Percentiles rank a stretch among this genome's conserved stretches.
Conservation (phyloP, 2,113 vertebrate genomes). For the Gymnarchus niloticus region DNA sequence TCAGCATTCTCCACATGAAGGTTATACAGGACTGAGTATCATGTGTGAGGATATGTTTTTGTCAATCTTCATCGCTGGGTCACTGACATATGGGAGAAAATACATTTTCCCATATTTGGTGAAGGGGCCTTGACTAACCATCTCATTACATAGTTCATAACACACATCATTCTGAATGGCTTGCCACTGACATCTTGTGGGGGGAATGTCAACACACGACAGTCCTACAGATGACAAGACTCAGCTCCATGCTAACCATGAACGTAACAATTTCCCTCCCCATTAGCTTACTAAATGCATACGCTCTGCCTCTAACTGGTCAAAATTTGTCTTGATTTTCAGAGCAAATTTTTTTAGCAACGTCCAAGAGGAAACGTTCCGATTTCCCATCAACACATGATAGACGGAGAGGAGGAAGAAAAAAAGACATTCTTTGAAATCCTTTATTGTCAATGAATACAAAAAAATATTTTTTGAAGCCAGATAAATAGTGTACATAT, state of each 20-base stretch:
- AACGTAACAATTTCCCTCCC: background rate
- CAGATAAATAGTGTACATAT: conserved; percentile 72
- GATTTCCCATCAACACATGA: background rate
- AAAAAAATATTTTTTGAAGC: conserved; percentile 76
- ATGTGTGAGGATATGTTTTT: background rate
- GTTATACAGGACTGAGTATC: background rate
- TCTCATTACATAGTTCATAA: conserved; percentile 27
- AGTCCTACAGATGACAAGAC: background rate
- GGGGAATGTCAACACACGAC: conserved; percentile 42
- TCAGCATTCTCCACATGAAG: background rate
- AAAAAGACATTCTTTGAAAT: conserved; percentile 55
- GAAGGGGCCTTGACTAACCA: conserved; percentile 36
- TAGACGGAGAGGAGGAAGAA: background rate
- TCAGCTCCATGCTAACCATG: background rate
- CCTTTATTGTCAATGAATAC: conserved; percentile 74
- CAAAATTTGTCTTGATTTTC: background rate
- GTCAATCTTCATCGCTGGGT: conserved; percentile 14
- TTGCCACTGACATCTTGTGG: conserved; percentile 60
- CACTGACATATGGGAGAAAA: conserved; percentile 36
- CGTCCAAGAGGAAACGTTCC: background rate
- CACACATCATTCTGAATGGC: conserved; percentile 34
- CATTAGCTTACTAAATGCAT: background rate
- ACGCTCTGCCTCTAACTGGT: background rate
- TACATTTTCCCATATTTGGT: conserved; percentile 63
- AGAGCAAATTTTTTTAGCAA: background rate